phyloP scores from a whole-genome alignment of 2,888 invertebrate genomes.

The Xanthia icteritia region DNA sequence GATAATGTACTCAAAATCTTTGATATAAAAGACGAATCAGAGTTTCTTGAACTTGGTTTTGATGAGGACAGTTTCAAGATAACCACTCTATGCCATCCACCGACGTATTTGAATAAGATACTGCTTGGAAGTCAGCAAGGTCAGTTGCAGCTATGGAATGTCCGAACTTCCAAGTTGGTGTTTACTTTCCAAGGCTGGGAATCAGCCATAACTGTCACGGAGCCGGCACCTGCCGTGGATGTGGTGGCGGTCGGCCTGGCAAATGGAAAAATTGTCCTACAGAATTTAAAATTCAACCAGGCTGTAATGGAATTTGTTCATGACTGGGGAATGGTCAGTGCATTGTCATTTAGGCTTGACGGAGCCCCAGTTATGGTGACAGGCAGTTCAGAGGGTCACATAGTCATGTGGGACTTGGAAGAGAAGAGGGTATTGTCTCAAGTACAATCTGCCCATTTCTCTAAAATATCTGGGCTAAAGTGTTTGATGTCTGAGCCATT shows the following conservation, averaged over 20 bases:
- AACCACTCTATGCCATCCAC: slow-evolving; percentile 96
- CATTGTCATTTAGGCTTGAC: slow-evolving; percentile 96
- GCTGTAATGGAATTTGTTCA: slow-evolving; percentile 96
- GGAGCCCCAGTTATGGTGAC: slow-evolving; percentile 96
- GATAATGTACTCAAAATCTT: slow-evolving; percentile 94
- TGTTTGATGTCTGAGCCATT: slow-evolving; percentile 97
- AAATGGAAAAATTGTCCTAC: slow-evolving; percentile 95
- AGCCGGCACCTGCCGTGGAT: slow-evolving; percentile 97
- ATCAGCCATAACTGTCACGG: slow-evolving; percentile 93
- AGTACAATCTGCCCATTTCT: slow-evolving; percentile 94
- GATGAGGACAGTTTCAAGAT: slow-evolving; percentile 93
- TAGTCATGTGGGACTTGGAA: slow-evolving; percentile 98
- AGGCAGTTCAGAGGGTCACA: slow-evolving; percentile 95
- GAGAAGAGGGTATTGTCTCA: slow-evolving; percentile 95
- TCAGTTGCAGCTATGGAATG: slow-evolving; percentile 96
- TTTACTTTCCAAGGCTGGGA: slow-evolving; percentile 95
- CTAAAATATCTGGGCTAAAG: slow-evolving; percentile 94
- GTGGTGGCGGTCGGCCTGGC: slow-evolving; percentile 96
- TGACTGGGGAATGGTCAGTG: slow-evolving; percentile 97
- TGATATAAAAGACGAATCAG: slow-evolving; percentile 94
- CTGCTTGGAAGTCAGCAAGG: slow-evolving; percentile 97
- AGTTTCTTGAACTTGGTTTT: slow-evolving; percentile 93
- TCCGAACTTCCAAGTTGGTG: slow-evolving; percentile 93
- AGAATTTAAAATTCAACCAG: slow-evolving; percentile 96
- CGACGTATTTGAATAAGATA: slow-evolving; percentile 98